Evolutionary conservation across 1,140 invertebrate genomes (phyloP).

Genomic region (Drosophila aff.): DNA sequence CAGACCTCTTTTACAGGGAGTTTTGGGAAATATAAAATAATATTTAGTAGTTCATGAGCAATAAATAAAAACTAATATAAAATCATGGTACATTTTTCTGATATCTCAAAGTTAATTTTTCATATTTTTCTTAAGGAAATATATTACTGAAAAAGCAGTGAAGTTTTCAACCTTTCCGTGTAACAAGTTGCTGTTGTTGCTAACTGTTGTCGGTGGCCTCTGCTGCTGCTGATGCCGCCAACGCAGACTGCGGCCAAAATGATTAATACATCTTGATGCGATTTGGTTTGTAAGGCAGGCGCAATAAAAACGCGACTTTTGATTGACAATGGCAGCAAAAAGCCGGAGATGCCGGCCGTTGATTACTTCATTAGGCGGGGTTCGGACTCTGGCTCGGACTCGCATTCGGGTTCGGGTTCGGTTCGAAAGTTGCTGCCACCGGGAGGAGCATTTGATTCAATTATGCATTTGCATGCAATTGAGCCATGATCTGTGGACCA

Average conservation of each 20-base stretch:
- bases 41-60: not conserved
- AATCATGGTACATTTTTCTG: not conserved
- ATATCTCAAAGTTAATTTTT: not conserved
- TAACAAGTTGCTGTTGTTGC: constrained; percentile 21
- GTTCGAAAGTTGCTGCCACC: constrained; percentile 30
- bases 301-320: constrained; percentile 79
- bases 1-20: not conserved
- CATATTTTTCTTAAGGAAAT: not conserved
- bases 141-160: too few relatives aligned
- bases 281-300: constrained; percentile 77
- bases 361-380: constrained; percentile 77
- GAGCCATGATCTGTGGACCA: constrained; percentile 64
- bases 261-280: constrained; percentile 83
- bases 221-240: constrained; percentile 51
- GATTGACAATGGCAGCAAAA: constrained; percentile 75
- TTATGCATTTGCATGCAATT: constrained; percentile 81
- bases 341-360: constrained; percentile 71
- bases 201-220: constrained; percentile 27
- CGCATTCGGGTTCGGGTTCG: constrained; percentile 10
- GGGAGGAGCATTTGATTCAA: constrained; percentile 70
- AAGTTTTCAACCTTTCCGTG: not conserved
- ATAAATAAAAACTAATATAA: not conserved
- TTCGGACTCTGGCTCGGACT: constrained; percentile 1
- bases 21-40: not conserved
- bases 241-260: constrained; percentile 68